phyloP scores from a whole-genome alignment of 2,113 vertebrate species.

The Halcyon malimbica region DNA sequence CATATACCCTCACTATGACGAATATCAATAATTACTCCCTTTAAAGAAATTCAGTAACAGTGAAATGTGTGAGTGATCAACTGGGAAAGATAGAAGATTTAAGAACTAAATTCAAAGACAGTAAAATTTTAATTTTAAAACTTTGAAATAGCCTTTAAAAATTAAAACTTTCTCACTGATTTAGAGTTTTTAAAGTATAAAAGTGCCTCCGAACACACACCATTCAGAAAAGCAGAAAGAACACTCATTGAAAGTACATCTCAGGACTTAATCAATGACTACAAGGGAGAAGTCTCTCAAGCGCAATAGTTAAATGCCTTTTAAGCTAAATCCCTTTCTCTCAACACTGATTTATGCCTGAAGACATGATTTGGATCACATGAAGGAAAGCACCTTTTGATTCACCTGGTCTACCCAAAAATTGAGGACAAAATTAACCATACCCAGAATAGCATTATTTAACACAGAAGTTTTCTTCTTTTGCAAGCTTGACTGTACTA shows the following conservation, averaged over 20 bases:
- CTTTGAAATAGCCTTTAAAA: constrained; percentile 9
- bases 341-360: background rate
- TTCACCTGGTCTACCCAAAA: background rate
- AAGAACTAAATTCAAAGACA: background rate
- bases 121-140: background rate
- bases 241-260: background rate
- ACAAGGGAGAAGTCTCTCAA: background rate
- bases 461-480: background rate
- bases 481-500: background rate
- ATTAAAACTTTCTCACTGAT: constrained; percentile 26
- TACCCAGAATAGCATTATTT: background rate
- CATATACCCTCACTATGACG: background rate
- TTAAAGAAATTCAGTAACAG: background rate
- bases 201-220: constrained; percentile 25
- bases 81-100: background rate
- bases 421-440: background rate
- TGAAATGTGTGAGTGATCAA: background rate
- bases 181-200: background rate
- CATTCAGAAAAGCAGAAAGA: constrained; percentile 4
- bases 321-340: background rate
- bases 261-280: background rate
- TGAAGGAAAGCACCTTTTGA: background rate
- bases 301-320: background rate
- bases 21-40: background rate
- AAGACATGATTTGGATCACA: background rate